Conservation (phyloP, 2,797 vertebrate species). For the Crenuchus spilurus region DNA sequence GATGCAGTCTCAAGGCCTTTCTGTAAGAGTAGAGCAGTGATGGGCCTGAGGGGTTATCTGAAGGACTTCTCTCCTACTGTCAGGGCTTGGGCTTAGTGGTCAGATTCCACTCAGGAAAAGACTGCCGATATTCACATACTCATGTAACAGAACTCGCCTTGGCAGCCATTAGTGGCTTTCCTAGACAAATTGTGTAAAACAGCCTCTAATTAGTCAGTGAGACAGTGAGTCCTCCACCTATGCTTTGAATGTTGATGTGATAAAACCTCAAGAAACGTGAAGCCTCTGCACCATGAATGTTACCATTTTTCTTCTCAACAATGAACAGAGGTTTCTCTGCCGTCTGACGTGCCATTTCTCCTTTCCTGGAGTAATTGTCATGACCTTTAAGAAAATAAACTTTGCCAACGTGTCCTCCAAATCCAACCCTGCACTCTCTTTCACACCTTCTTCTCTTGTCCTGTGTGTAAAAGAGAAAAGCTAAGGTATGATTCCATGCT, state of each 20-base stretch:
- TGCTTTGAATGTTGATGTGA: constrained; percentile 33
- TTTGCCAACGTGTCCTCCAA: constrained; percentile 32
- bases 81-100: constrained; percentile 21
- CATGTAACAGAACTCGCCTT: constrained; percentile 33
- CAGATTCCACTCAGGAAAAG: constrained; percentile 33
- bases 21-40: constrained; percentile 26
- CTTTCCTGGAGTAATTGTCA: constrained; percentile 32
- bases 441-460: constrained; percentile 18
- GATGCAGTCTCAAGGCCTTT: not conserved
- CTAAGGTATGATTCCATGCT: not conserved
- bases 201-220: constrained; percentile 41
- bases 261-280: constrained; percentile 41
- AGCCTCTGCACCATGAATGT: constrained; percentile 20
- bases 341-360: constrained; percentile 7
- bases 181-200: constrained; percentile 35
- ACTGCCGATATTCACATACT: constrained; percentile 35
- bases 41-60: constrained; percentile 27
- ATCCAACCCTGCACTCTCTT: constrained; percentile 4
- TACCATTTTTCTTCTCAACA: constrained; percentile 7
- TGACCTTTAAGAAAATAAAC: constrained; percentile 44
- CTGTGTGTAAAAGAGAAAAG: constrained; percentile 3
- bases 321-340: constrained; percentile 20
- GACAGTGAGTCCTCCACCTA: constrained; percentile 24
- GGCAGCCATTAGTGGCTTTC: constrained; percentile 33
- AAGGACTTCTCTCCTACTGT: constrained; percentile 28